A percentile compares a stretch with the other conserved stretches of the same genome.
Conservation (phyloP, 2,888 invertebrate genomes). For the Morpho deidamia region DNA sequence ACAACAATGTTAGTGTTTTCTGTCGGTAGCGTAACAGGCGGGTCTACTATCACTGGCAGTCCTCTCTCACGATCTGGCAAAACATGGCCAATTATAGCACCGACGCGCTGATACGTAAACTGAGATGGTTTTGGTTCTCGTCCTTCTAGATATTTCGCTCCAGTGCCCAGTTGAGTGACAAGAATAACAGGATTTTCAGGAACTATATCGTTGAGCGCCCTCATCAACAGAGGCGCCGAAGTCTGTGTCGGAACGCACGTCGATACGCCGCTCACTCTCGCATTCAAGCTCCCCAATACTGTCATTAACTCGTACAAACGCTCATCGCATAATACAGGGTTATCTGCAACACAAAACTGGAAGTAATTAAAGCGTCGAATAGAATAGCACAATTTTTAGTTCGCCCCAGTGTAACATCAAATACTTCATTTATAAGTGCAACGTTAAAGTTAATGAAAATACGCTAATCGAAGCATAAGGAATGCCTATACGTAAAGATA, state of each 20-base stretch:
- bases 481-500: too few relatives aligned
- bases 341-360: conserved; percentile 73
- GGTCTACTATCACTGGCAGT: conserved; percentile 59
- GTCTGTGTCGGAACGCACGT: conserved; percentile 67
- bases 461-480: too few relatives aligned
- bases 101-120: conserved; percentile 53
- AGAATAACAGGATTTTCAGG: conserved; percentile 51
- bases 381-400: too few relatives aligned
- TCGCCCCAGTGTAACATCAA: too few relatives aligned
- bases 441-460: too few relatives aligned
- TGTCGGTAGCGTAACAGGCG: conserved; percentile 61
- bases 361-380: too few relatives aligned
- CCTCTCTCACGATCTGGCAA: conserved; percentile 57
- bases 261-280: conserved; percentile 83
- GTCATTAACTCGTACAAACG: conserved; percentile 83
- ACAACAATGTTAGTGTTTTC: conserved; percentile 54
- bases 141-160: conserved; percentile 33
- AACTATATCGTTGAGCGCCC: conserved; percentile 57
- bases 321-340: conserved; percentile 88
- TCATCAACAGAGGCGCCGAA: conserved; percentile 49
- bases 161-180: conserved; percentile 44
- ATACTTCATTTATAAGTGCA: too few relatives aligned
- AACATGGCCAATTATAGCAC: conserved; percentile 57
- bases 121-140: conserved; percentile 37
- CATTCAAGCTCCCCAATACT: conserved; percentile 84